These are phyloP conservation scores for Grammomys dolichurus DNA, from an alignment of 2,113 vertebrate species.

Conservation along the genomic window DNA sequence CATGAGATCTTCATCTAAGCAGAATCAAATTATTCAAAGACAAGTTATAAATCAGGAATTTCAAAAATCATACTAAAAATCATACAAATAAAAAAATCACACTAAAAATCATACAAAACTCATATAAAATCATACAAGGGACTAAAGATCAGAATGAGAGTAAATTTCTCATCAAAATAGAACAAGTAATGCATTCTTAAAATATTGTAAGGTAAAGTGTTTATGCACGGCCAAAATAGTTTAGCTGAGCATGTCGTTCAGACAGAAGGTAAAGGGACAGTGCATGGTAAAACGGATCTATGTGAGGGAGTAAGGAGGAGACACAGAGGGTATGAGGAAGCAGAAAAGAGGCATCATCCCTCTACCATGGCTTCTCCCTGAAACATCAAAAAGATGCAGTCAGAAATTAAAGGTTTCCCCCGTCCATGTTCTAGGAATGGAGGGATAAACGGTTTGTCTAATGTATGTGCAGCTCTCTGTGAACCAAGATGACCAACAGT, in stretches of 20 bases:
- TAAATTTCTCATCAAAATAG: background rate
- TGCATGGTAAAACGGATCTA: background rate
- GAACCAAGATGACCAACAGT: background rate
- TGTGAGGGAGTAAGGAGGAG: background rate
- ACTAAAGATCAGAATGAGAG: background rate
- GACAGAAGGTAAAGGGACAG: background rate
- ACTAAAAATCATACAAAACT: too few species aligned
- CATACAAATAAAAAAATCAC: too few species aligned
- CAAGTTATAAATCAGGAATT: background rate
- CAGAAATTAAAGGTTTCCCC: background rate
- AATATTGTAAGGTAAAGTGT: background rate
- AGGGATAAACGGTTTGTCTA: background rate
- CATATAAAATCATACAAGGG: too few species aligned
- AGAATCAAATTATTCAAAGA: background rate
- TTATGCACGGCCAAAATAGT: background rate
- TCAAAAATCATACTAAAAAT: background rate
- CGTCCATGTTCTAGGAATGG: background rate
- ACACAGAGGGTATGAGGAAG: background rate
- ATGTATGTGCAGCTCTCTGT: background rate
- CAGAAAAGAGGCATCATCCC: background rate
- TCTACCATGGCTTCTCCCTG: background rate
- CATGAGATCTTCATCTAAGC: background rate
- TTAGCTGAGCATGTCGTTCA: background rate
- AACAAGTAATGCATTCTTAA: background rate
- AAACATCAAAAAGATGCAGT: background rate